Percentiles rank a stretch among this genome's conserved stretches.
Evolutionary conservation across 2,888 invertebrate species (phyloP).

Genomic region (Synergus japonicus): DNA sequence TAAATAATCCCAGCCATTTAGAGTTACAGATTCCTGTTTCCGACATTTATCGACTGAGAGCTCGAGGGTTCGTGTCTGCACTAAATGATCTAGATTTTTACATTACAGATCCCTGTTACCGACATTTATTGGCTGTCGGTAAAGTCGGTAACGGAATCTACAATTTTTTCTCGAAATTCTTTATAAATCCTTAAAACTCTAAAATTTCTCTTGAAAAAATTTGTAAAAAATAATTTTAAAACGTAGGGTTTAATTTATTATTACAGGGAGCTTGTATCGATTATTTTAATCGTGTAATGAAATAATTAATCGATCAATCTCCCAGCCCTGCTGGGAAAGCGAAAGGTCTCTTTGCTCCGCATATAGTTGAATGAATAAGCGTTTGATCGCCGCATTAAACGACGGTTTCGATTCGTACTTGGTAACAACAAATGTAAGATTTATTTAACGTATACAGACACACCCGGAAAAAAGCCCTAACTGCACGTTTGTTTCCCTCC

Average conservation of each 20-base stretch:
- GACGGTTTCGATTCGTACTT: slow-evolving; percentile 5
- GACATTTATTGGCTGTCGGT: too few species aligned
- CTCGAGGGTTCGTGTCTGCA: not conserved
- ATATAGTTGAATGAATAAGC: slow-evolving; percentile 20
- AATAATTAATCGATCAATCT: slow-evolving; percentile 10
- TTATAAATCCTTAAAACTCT: not conserved
- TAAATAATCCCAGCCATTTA: not conserved
- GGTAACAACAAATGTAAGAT: slow-evolving; percentile 10
- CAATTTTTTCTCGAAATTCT: not conserved
- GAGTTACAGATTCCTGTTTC: not conserved
- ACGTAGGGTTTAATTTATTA: not conserved
- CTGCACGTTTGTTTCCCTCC: not conserved
- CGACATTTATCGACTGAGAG: not conserved
- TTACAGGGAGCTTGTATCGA: not conserved
- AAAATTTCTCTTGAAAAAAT: not conserved
- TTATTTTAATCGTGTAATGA: not conserved
- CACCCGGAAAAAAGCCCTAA: not conserved
- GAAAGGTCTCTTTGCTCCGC: slow-evolving; percentile 15
- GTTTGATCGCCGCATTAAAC: not conserved
- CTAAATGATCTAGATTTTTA: not conserved
- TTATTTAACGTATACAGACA: slow-evolving; percentile 14
- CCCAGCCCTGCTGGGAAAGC: not conserved
- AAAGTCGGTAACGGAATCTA: too few species aligned
- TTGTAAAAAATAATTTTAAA: too few species aligned
- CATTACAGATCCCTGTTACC: too few species aligned